These are phyloP conservation scores for Cinara cedri DNA, from an alignment of 2,888 invertebrate genomes.

Conservation along the genomic window DNA sequence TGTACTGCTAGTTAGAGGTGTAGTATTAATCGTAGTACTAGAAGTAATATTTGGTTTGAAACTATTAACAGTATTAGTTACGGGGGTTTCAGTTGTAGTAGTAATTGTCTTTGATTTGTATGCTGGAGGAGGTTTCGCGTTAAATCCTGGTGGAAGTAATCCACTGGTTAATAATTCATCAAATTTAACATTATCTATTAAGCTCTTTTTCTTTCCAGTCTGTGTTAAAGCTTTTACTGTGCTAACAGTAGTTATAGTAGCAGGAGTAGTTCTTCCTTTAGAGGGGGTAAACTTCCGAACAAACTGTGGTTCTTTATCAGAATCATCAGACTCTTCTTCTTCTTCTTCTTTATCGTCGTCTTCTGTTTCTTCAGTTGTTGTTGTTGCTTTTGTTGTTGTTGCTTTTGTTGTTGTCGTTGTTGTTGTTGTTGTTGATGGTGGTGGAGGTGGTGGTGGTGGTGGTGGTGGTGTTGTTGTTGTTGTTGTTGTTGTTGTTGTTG, in stretches of 20 bases:
- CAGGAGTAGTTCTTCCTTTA: constrained; percentile 27
- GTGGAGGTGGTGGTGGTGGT: constrained; percentile 59
- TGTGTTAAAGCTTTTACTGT: constrained; percentile 60
- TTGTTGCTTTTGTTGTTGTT: constrained; percentile 59
- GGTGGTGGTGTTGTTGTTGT: constrained; percentile 63
- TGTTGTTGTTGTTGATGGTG: constrained; percentile 64
- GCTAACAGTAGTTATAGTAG: constrained; percentile 58
- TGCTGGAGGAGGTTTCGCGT: constrained; percentile 59
- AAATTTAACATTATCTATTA: constrained; percentile 61
- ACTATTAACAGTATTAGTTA: constrained; percentile 40
- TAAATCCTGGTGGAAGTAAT: constrained; percentile 71
- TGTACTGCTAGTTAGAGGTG: constrained; percentile 48
- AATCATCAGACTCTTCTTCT: constrained; percentile 55
- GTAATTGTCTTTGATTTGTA: constrained; percentile 60
- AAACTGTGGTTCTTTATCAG: constrained; percentile 57
- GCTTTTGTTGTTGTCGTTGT: constrained; percentile 59
- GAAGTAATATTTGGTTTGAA: constrained; percentile 19
- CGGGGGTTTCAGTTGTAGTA: constrained; percentile 57
- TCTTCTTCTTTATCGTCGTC: constrained; percentile 2
- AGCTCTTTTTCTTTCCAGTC: constrained; percentile 59
- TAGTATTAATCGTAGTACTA: constrained; percentile 46
- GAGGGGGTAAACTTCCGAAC: constrained; percentile 61
- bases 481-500: constrained; percentile 61
- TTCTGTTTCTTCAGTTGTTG: constrained; percentile 17
- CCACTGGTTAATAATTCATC: constrained; percentile 64